Conservation (phyloP, 2,797 vertebrate genomes). For the Alectoris magna region DNA sequence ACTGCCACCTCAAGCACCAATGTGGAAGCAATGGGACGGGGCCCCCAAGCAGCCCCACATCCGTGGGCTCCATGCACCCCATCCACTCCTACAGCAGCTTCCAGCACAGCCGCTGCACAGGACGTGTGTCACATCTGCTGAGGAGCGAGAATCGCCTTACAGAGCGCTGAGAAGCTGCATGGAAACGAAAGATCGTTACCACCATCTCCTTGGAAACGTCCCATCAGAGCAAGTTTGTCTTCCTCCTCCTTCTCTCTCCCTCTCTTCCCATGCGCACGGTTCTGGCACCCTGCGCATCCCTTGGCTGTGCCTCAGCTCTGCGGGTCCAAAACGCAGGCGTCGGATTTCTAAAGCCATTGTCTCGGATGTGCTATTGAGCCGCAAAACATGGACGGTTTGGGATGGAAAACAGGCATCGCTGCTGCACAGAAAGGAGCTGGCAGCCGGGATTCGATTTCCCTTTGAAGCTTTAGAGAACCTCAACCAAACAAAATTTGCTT, state of each 20-base stretch:
- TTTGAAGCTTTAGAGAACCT: slow-evolving; percentile 49
- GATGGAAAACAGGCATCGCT: slow-evolving; percentile 64
- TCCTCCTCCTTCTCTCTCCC: slow-evolving; percentile 24
- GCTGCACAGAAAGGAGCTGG: slow-evolving; percentile 46
- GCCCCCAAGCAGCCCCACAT: background rate
- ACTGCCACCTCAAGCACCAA: rapidly evolving
- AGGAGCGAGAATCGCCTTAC: rapidly evolving
- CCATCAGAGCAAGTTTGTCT: slow-evolving; percentile 47
- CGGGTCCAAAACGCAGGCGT: slow-evolving; percentile 51
- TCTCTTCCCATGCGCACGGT: slow-evolving; percentile 15
- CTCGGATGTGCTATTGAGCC: slow-evolving; percentile 45
- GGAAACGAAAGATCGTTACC: slow-evolving; percentile 58
- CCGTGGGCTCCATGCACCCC: too few species aligned
- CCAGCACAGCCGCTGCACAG: background rate
- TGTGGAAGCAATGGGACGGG: rapidly evolving
- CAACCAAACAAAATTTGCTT: slow-evolving; percentile 22
- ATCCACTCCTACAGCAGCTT: background rate
- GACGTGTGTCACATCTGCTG: background rate
- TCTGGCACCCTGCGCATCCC: slow-evolving; percentile 45
- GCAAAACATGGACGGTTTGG: slow-evolving; percentile 38
- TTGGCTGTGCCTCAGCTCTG: slow-evolving; percentile 7
- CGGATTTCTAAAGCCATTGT: slow-evolving; percentile 61
- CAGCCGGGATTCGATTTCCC: slow-evolving; percentile 15
- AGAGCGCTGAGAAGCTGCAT: slow-evolving; percentile 6
- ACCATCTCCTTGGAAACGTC: slow-evolving; percentile 64